These are phyloP conservation scores for Pipistrellus pipistrellus DNA, from an alignment of 2,797 vertebrate genomes.

Conservation along the genomic window DNA sequence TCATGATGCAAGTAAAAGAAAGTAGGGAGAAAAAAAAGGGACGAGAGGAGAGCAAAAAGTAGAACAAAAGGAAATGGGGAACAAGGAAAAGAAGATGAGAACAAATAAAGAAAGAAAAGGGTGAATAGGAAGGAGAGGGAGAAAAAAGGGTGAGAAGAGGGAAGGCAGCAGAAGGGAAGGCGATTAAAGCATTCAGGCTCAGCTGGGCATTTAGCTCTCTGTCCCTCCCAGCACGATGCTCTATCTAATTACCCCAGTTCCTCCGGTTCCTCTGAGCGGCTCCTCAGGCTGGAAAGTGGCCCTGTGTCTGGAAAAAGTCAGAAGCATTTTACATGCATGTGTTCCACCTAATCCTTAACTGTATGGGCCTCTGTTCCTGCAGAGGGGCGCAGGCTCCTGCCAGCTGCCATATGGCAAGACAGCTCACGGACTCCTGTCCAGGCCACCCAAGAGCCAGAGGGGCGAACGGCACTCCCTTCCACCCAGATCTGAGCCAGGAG, in stretches of 20 bases:
- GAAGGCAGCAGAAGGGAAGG: neutral
- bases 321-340: slow-evolving; percentile 88
- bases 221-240: slow-evolving; percentile 62
- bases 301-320: slow-evolving; percentile 86
- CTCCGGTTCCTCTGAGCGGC: slow-evolving; percentile 86
- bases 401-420: slow-evolving; percentile 69
- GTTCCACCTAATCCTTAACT: slow-evolving; percentile 87
- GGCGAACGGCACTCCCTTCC: neutral
- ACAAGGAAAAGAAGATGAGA: neutral
- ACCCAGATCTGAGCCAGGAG: neutral
- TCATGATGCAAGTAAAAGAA: neutral
- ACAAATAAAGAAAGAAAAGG: neutral
- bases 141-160: neutral
- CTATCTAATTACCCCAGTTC: slow-evolving; percentile 85
- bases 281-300: slow-evolving; percentile 84
- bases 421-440: neutral
- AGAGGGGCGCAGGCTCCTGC: slow-evolving; percentile 61
- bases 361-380: slow-evolving; percentile 80
- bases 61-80: neutral
- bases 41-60: neutral
- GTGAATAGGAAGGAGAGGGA: neutral
- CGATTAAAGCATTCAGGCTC: slow-evolving; percentile 21
- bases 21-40: neutral
- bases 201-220: slow-evolving; percentile 70
- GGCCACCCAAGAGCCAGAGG: neutral